phyloP scores from a whole-genome alignment of 2,888 invertebrate genomes.

The Melinaea marsaeus region DNA sequence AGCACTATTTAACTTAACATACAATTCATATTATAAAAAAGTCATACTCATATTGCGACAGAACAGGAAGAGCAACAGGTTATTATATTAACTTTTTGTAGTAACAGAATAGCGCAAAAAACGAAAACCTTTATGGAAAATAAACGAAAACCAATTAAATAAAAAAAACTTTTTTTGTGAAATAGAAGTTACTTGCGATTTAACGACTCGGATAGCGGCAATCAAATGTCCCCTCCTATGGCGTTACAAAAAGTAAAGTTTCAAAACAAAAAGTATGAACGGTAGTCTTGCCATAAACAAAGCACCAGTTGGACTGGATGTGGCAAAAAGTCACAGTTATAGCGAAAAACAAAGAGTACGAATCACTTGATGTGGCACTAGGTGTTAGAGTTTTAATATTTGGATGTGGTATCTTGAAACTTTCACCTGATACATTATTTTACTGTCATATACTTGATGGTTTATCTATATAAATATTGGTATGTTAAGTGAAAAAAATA shows the following conservation, averaged over 20 bases:
- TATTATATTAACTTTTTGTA: too few species aligned
- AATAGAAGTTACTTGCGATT: slow-evolving; percentile 20
- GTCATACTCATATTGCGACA: too few species aligned
- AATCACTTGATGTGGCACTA: slow-evolving; percentile 29
- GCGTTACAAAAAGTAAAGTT: slow-evolving; percentile 36
- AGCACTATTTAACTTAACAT: too few species aligned
- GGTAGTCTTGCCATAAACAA: slow-evolving; percentile 55
- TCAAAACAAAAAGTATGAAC: slow-evolving; percentile 42
- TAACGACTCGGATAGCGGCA: slow-evolving; percentile 25
- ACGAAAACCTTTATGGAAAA: background rate
- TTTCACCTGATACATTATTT: too few species aligned
- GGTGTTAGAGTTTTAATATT: too few species aligned
- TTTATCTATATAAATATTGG: too few species aligned
- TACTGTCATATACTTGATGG: too few species aligned
- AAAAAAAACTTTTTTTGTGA: slow-evolving; percentile 12
- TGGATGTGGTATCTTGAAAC: too few species aligned
- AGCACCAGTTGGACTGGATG: slow-evolving; percentile 59
- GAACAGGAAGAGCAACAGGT: too few species aligned
- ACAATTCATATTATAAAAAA: too few species aligned
- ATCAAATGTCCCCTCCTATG: slow-evolving; percentile 19
- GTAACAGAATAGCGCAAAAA: background rate
- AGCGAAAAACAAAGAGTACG: slow-evolving; percentile 25
- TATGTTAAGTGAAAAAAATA: too few species aligned
- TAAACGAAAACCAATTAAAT: background rate
- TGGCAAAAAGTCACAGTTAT: slow-evolving; percentile 57